Percentiles rank a stretch among this genome's conserved stretches.
Conservation (phyloP, 2,888 invertebrate genomes). For the Rutpela maculata region DNA sequence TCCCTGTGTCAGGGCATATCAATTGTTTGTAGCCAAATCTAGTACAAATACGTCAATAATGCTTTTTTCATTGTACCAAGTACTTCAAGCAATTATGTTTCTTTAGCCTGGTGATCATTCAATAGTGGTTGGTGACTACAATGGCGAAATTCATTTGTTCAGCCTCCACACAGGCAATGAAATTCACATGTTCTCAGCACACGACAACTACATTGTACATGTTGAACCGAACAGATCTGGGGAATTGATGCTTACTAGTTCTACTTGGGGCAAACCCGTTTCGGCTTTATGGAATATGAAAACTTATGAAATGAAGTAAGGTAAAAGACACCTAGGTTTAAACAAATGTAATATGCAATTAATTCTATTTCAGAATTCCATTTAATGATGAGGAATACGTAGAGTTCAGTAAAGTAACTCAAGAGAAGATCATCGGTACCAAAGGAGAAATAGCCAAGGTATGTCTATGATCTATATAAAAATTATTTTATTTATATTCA, state of each 20-base stretch:
- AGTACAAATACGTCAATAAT: not conserved
- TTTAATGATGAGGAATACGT: constrained; percentile 92
- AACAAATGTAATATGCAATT: not conserved
- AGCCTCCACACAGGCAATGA: constrained; percentile 90
- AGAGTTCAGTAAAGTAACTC: constrained; percentile 91
- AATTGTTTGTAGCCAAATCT: too few relatives aligned
- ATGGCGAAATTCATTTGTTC: constrained; percentile 92
- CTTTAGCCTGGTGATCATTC: constrained; percentile 71
- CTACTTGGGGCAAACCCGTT: constrained; percentile 89
- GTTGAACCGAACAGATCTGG: constrained; percentile 85
- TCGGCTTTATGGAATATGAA: constrained; percentile 88
- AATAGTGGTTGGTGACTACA: constrained; percentile 91
- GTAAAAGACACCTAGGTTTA: constrained; percentile 51
- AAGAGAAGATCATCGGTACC: constrained; percentile 93
- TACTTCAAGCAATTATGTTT: not conserved
- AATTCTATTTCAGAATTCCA: constrained; percentile 76
- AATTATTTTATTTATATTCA: constrained; percentile 3
- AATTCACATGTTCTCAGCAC: constrained; percentile 86
- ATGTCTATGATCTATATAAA: constrained; percentile 63
- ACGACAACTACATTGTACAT: constrained; percentile 91
- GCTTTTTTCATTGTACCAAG: not conserved
- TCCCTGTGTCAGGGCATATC: too few relatives aligned
- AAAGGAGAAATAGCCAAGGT: constrained; percentile 88
- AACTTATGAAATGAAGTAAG: constrained; percentile 80
- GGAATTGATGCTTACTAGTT: constrained; percentile 87